Evolutionary conservation across 2,113 vertebrate species (phyloP).

Genomic region (Gymnocephalus cernua): DNA sequence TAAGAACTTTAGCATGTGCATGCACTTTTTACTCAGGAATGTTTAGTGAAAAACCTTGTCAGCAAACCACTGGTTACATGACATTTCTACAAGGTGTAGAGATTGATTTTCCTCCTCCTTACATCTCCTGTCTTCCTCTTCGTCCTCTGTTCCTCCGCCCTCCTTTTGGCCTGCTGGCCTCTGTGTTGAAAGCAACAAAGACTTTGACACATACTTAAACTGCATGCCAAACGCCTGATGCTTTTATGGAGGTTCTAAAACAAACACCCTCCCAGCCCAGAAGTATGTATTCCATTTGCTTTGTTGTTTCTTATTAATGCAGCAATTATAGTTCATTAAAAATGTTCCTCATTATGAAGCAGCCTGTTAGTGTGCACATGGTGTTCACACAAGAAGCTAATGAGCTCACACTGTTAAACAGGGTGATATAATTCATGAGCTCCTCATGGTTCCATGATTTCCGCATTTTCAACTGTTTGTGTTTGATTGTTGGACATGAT

Average conservation of each 20-base stretch:
- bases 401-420: constrained; percentile 30
- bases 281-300: constrained; percentile 70
- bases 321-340: constrained; percentile 48
- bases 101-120: neutral
- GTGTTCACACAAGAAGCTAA: constrained; percentile 17
- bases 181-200: constrained; percentile 65
- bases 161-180: constrained; percentile 23
- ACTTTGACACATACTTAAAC: constrained; percentile 75
- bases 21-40: neutral
- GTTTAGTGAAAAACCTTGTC: neutral
- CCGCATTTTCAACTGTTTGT: neutral
- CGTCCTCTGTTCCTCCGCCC: neutral
- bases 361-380: constrained; percentile 20
- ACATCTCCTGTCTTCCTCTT: neutral
- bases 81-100: neutral
- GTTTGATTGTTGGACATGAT: neutral
- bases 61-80: neutral
- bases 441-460: constrained; percentile 19
- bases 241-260: constrained; percentile 73
- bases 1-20: neutral
- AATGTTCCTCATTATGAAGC: constrained; percentile 33
- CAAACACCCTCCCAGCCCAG: constrained; percentile 72
- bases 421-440: constrained; percentile 30
- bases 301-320: constrained; percentile 58
- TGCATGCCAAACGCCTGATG: constrained; percentile 58